Evolutionary conservation across 2,888 invertebrate species (phyloP), one percentile per base, ranked within the genome.

Genomic region (Drosophila recens): DNA sequence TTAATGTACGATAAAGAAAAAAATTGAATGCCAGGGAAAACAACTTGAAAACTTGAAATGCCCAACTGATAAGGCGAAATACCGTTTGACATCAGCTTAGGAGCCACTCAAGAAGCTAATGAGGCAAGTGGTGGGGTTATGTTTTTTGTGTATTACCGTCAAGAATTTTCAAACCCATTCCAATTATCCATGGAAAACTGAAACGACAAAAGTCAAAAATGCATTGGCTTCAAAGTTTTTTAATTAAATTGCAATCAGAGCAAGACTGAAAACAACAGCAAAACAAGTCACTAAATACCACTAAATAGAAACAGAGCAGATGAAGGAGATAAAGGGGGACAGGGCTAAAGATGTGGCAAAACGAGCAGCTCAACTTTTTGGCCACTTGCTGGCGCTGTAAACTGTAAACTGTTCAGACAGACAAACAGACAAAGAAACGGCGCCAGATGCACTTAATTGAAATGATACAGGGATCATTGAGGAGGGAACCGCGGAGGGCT

Each of bases 1-100:
- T 87, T 73, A 84, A 84, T 72, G 87, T n/a, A 79, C 84, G 84
- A 84, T 84, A 84, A 79, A 48, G 46, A 38, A 38, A 40, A n/a
- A 11, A 58, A 62, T 36, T 48, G 38, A 62, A 49, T 27, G 38
- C 33, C 57, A 23, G 34, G 34, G 36, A 62, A 62, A 58, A 51
- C 58, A 48, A 61, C 67, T 57, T 30, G 30, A 30, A 8, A 30
- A 36, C 82, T 80, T 69, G 75, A 82, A 67, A 62, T 63, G 59
- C 34, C 34, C 79, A 53, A 30, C 54, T 66, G 82, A 81, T 79
- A 79, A 79, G 58, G 17, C 45, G 13, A 23, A 38, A 54, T 33
- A 33, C 36, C 49, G 23, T 33, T 54, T 53, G 40, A 63, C 46
- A 48, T 36, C 51, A 54, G 30, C 45, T 57, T 36, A 38, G 45